Evolutionary conservation across 2,113 vertebrate genomes (phyloP), one percentile per base, ranked within the genome.

Genomic region (Dasyprocta punctata): DNA sequence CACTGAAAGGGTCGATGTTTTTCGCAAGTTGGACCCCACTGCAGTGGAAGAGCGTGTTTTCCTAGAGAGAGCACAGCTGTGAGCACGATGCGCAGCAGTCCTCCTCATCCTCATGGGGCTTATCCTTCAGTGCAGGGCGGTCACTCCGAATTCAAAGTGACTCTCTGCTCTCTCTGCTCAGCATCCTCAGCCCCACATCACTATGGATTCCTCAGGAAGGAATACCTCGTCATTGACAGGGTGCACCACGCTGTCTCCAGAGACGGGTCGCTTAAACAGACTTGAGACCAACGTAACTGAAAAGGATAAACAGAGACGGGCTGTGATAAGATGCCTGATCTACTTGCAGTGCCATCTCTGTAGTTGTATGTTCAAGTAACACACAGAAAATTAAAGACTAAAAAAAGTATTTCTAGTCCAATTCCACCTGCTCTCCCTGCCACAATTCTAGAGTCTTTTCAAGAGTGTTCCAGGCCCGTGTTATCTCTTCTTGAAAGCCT

Each of bases 1-100:
- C 1, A 0, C 8, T 19, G 7, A 67, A 52, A 78, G 36, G 54
- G 41, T 7, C 20, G 19, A 1, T 5, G 33, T 4, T 1, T 0
- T 41, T 49, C 58, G 16, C 7, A 84, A 54, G 17, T 19, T n/a
- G 30, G 41, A 77, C 85, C 1, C 14, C 20, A 33, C 24, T 22
- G 33, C 36, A 10, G 13, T 3, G 11, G 61, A 75, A 38, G 44
- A 83, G 11, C 2, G 1, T 4, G 1, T 6, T 56, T 12, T 49
- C 8, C 41, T 69, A 38, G 47, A 67, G 30, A 14, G 3, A 11
- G n/a, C 7, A 65, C 0, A 12, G 20, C 61, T 49, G 1, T 13
- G 11, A 86, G 33, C 4, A 0, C 6, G 1, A 67, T 0, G 4
- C 44, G 22, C 6, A 20, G n/a, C 5, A 1, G 24, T 49, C 58